Evolutionary conservation across 2,888 invertebrate species (phyloP), one percentile per base, ranked within the genome.

Genomic region (Limnephilus lunatus): DNA sequence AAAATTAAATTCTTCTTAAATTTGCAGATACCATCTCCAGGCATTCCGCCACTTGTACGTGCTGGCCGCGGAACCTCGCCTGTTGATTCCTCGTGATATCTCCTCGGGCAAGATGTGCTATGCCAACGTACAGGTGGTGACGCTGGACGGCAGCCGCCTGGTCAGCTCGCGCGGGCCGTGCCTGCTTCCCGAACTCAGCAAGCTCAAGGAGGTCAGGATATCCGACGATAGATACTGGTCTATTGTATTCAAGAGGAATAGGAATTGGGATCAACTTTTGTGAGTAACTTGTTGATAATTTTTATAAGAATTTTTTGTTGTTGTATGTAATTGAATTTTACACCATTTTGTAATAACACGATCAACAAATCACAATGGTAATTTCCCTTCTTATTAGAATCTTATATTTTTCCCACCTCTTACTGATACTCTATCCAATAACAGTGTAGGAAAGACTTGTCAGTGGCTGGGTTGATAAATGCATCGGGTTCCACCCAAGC

Each of bases 41-140:
- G 99, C 99, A 0, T 98, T 99, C 94, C 97, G 99, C 1, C 99
- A 99, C 95, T 96, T 99, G 35, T 99, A 99, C 95, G 99, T 99
- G 0, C 95, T 99, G 94, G 99, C 99, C 0, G 98, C 98, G 0
- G 99, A 99, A 94, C 98, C 99, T 0, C 96, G 99, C 19, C 96
- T 99, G 19, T 96, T 99, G 90, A 96, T 99, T 91, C 99, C 99
- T 0, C 97, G 98, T 48, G 99, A 99, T 94, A 97, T 99, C 19
- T 97, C 97, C 94, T 97, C 97, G 1, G 97, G 98, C 39, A 97
- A 97, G 94, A 96, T 98, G 81, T 98, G 99, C 94, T 98, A 98
- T 94, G 98, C 98, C 0, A 97, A 98, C 93, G 96, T 99, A 93
- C 97, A 96, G 94, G 96, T 98, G 94, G 95, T 95, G 3, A 95